Evolutionary conservation across 2,797 vertebrate species (phyloP).

Genomic region (Poecilia wingei): DNA sequence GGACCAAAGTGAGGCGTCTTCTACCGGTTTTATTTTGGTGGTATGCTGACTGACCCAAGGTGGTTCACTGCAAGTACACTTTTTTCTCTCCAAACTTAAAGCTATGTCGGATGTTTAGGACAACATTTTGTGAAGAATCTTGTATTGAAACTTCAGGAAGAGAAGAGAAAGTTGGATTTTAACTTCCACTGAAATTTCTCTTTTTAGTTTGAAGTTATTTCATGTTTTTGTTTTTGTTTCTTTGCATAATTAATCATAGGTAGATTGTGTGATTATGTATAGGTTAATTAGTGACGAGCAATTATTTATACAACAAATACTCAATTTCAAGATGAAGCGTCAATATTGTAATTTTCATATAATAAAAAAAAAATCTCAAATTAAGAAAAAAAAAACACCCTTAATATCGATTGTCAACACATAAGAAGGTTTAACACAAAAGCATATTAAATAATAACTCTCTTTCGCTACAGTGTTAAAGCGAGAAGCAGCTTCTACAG

Average conservation of each 20-base stretch:
- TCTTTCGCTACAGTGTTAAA: neutral
- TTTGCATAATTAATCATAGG: neutral
- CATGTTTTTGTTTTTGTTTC: neutral
- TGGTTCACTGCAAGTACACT: neutral
- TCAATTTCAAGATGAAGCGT: neutral
- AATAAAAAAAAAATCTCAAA: too few species aligned
- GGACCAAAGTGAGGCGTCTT: neutral
- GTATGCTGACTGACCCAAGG: neutral
- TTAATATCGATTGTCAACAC: neutral
- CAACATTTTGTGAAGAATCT: neutral
- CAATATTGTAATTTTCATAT: neutral
- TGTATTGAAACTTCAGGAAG: neutral
- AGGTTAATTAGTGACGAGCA: neutral
- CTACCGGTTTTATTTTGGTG: neutral
- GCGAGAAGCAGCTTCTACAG: neutral
- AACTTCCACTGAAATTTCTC: neutral
- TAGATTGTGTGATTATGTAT: neutral
- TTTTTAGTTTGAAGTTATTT: neutral
- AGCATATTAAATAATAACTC: neutral
- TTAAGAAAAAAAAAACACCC: too few species aligned
- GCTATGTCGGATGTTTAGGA: too few species aligned
- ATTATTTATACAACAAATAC: too few species aligned
- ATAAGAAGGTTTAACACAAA: neutral
- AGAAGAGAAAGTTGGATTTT: neutral
- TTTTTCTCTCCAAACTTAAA: neutral